A percentile compares a stretch with the other conserved stretches of the same genome.
Evolutionary conservation across 2,113 vertebrate species (phyloP).

Genomic region (Reinhardtius hippoglossoides): DNA sequence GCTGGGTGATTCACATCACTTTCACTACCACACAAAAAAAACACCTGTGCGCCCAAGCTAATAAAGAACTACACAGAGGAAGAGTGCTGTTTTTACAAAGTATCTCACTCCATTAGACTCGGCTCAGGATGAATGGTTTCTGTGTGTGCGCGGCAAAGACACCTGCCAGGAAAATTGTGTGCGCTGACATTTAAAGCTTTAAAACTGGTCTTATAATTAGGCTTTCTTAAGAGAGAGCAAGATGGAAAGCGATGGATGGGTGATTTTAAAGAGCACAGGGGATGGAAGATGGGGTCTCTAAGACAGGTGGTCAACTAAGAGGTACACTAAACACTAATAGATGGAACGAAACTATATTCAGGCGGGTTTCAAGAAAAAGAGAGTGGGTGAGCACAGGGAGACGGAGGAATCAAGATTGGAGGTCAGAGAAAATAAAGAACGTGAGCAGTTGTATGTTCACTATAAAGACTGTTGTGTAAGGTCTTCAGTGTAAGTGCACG

Average conservation of each 20-base stretch:
- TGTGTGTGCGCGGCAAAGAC: slow-evolving; percentile 19
- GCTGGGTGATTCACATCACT: slow-evolving; percentile 30
- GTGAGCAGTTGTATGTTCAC: slow-evolving; percentile 12
- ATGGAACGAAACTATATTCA: slow-evolving; percentile 16
- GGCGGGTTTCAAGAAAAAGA: slow-evolving; percentile 4
- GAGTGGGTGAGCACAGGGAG: background rate
- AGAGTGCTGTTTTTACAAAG: slow-evolving; percentile 19
- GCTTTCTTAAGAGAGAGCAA: slow-evolving; percentile 29
- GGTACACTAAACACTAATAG: slow-evolving; percentile 10
- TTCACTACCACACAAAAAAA: slow-evolving; percentile 52
- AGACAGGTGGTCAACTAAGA: slow-evolving; percentile 44
- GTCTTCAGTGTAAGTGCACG: slow-evolving; percentile 1
- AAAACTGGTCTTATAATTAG: slow-evolving; percentile 48
- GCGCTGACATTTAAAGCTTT: slow-evolving; percentile 64
- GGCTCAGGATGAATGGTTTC: slow-evolving; percentile 24
- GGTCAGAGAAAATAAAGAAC: slow-evolving; percentile 17
- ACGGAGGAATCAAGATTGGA: slow-evolving; percentile 6
- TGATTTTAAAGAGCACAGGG: slow-evolving; percentile 46
- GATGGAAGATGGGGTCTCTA: slow-evolving; percentile 6
- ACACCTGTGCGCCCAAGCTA: slow-evolving; percentile 61
- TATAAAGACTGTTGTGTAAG: background rate
- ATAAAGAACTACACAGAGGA: slow-evolving; percentile 53
- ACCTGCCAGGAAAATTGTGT: slow-evolving; percentile 46
- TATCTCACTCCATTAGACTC: slow-evolving; percentile 38
- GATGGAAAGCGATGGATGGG: slow-evolving; percentile 35